Conservation (phyloP, 2,113 vertebrate species). For the Origma solitaria region DNA sequence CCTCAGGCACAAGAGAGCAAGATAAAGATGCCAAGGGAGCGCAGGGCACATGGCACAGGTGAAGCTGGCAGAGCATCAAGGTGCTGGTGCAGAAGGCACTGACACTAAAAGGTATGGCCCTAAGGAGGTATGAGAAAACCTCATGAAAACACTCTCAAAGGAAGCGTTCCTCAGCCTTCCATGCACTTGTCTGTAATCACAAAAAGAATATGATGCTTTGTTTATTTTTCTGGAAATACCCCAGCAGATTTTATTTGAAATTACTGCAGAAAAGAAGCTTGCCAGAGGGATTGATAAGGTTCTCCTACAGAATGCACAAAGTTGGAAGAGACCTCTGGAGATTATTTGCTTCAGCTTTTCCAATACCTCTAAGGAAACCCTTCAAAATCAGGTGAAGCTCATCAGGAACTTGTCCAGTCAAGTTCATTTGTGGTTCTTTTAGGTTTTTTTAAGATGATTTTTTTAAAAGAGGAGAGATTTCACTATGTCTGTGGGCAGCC, state of each 20-base stretch:
- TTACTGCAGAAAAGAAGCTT: neutral
- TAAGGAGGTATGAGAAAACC: neutral
- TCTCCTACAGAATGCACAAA: neutral
- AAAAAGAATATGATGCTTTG: neutral
- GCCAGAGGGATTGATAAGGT: neutral
- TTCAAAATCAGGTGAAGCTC: neutral
- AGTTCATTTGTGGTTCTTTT: neutral
- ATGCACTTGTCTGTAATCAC: neutral
- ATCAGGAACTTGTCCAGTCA: neutral
- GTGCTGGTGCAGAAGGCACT: neutral
- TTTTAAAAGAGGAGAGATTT: neutral
- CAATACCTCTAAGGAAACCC: neutral
- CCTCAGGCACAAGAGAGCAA: slow-evolving; percentile 6
- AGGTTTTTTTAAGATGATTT: neutral
- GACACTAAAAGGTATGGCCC: neutral
- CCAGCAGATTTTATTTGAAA: neutral
- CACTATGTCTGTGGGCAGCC: neutral
- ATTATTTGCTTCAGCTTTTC: neutral
- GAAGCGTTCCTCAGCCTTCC: neutral
- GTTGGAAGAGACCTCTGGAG: neutral
- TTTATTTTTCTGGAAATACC: neutral
- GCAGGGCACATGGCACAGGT: neutral
- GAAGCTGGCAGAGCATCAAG: slow-evolving; percentile 18
- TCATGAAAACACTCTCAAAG: neutral
- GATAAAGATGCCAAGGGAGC: neutral